Conservation (phyloP, 2,888 invertebrate genomes). For the Caenorhabditis sp. region DNA sequence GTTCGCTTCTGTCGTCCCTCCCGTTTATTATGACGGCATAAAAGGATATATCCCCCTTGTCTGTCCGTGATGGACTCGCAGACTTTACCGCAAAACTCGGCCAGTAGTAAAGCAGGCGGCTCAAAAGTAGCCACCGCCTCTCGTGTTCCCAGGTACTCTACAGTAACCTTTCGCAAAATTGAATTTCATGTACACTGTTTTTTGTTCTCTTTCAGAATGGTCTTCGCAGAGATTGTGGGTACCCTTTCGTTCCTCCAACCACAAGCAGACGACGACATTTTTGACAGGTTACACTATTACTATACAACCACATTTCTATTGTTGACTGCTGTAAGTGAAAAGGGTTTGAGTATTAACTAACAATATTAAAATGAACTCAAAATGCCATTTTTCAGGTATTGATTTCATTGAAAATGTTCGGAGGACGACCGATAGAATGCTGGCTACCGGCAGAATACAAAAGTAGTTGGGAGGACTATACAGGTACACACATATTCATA, state of each 20-base stretch:
- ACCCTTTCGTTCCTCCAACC: constrained; percentile 77
- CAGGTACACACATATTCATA: too few species aligned
- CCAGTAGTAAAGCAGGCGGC: constrained; percentile 53
- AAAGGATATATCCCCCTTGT: background rate
- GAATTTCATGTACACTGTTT: background rate
- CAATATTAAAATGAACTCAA: background rate
- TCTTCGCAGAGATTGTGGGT: constrained; percentile 78
- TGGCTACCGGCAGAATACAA: constrained; percentile 78
- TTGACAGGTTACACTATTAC: constrained; percentile 81
- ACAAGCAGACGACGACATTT: constrained; percentile 78
- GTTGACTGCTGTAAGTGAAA: constrained; percentile 79
- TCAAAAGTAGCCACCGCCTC: constrained; percentile 50
- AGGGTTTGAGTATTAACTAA: background rate
- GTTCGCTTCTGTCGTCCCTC: too few species aligned
- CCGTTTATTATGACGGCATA: constrained; percentile 28
- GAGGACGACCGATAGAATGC: constrained; percentile 78
- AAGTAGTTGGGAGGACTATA: constrained; percentile 78
- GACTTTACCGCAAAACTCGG: constrained; percentile 38
- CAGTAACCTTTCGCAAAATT: background rate
- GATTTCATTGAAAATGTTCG: constrained; percentile 78
- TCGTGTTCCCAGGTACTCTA: constrained; percentile 57
- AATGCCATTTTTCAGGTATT: constrained; percentile 68
- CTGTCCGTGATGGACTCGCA: constrained; percentile 53
- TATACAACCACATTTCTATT: constrained; percentile 81
- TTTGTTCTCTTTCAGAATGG: constrained; percentile 70